phyloP scores from a whole-genome alignment of 2,888 invertebrate species.

The Athetis lepigone region DNA sequence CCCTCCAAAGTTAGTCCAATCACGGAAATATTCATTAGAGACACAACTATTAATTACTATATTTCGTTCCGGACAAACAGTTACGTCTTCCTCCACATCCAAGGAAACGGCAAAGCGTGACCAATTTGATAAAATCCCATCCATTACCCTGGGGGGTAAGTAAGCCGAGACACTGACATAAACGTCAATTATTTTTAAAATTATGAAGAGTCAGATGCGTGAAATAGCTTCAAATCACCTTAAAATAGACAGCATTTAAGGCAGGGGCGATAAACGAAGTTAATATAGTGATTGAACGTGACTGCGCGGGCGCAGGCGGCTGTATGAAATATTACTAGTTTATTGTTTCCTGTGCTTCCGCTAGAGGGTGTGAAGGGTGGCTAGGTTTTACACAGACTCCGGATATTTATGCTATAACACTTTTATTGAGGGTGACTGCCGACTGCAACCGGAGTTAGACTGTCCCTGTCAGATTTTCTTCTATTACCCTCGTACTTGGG shows the following conservation, averaged over 20 bases:
- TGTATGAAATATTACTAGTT: slow-evolving; percentile 74
- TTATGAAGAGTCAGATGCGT: slow-evolving; percentile 68
- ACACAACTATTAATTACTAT: slow-evolving; percentile 13
- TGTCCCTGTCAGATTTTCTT: no score
- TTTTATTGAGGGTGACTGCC: slow-evolving; percentile 9
- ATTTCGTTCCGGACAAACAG: slow-evolving; percentile 35
- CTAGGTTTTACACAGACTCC: slow-evolving; percentile 48
- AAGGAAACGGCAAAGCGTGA: slow-evolving; percentile 44
- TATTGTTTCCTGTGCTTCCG: slow-evolving; percentile 80
- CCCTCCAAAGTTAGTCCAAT: slow-evolving; percentile 12
- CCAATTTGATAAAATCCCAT: slow-evolving; percentile 37
- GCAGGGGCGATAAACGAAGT: slow-evolving; percentile 64
- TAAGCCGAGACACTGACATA: slow-evolving; percentile 50
- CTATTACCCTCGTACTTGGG: background rate
- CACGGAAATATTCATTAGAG: slow-evolving; percentile 18
- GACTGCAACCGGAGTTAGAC: background rate
- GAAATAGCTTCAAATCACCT: slow-evolving; percentile 53
- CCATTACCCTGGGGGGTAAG: slow-evolving; percentile 38
- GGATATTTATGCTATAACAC: slow-evolving; percentile 36
- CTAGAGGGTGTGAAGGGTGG: slow-evolving; percentile 60
- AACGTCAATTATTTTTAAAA: slow-evolving; percentile 74
- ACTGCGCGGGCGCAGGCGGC: slow-evolving; percentile 62
- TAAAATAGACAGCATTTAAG: slow-evolving; percentile 59
- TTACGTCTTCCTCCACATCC: slow-evolving; percentile 50
- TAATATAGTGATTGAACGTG: slow-evolving; percentile 72